These are phyloP conservation scores for Neoaliturus tenellus DNA, from an alignment of 2,888 invertebrate genomes.

Conservation along the genomic window DNA sequence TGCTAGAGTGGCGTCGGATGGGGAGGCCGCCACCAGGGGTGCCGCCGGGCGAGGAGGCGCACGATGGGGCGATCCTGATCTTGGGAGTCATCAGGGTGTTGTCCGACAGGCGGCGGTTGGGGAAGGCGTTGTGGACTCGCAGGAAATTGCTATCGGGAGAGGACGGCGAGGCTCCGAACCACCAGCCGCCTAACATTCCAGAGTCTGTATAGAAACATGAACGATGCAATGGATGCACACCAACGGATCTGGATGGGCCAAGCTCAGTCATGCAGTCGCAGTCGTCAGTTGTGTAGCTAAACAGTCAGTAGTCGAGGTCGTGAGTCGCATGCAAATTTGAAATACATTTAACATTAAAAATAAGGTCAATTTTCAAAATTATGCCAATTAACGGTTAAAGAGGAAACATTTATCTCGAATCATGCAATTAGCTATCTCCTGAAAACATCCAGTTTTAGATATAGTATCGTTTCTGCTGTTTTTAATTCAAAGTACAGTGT, in stretches of 20 bases:
- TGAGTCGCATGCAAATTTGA: not conserved
- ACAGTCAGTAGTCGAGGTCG: too few species aligned
- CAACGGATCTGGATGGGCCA: slow-evolving; percentile 22
- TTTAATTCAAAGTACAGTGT: too few species aligned
- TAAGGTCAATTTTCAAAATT: too few species aligned
- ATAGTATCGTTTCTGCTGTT: too few species aligned
- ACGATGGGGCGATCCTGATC: slow-evolving; percentile 91
- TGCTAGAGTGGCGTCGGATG: slow-evolving; percentile 92
- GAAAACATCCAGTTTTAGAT: too few species aligned
- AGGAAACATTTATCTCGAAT: too few species aligned
- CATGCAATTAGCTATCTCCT: too few species aligned
- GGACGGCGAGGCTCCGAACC: slow-evolving; percentile 89
- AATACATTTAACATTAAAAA: too few species aligned
- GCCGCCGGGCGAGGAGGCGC: slow-evolving; percentile 86
- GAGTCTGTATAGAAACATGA: slow-evolving; percentile 71
- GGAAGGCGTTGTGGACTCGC: slow-evolving; percentile 88
- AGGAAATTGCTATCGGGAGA: slow-evolving; percentile 92
- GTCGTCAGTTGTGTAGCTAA: not conserved
- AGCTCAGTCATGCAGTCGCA: slow-evolving; percentile 29
- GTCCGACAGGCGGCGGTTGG: slow-evolving; percentile 92
- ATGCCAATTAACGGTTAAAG: too few species aligned
- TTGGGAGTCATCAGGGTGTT: slow-evolving; percentile 94
- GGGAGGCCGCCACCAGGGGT: slow-evolving; percentile 86
- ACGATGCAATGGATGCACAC: slow-evolving; percentile 44
- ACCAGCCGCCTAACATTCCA: slow-evolving; percentile 85